A percentile compares a stretch with the other conserved stretches of the same genome.
Evolutionary conservation across 1,140 invertebrate genomes (phyloP).

Genomic region (Bombus huntii): DNA sequence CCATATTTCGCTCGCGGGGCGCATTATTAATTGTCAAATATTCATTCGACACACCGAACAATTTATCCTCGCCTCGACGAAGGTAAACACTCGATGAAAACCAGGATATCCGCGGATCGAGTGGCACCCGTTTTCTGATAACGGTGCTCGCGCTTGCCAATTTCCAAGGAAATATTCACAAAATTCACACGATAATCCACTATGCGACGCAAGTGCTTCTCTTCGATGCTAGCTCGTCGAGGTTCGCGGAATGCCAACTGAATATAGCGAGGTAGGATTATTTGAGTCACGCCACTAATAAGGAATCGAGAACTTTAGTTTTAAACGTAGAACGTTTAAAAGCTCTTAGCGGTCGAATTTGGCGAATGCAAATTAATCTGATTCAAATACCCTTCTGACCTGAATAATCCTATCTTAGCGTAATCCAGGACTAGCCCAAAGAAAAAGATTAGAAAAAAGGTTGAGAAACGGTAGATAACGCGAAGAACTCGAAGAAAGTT

Average conservation of each 20-base stretch:
- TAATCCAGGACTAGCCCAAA: not conserved
- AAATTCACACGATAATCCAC: not conserved
- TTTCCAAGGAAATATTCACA: slow-evolving; percentile 19
- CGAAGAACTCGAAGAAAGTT: not conserved
- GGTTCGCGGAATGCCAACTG: not conserved
- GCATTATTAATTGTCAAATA: slow-evolving; percentile 51
- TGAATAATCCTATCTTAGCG: not conserved
- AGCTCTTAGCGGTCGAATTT: too few relatives aligned
- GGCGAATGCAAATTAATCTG: too few relatives aligned
- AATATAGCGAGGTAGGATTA: not conserved
- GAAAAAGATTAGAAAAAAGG: not conserved
- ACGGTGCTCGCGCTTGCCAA: slow-evolving; percentile 34
- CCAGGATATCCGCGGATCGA: not conserved
- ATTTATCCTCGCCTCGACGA: slow-evolving; percentile 17
- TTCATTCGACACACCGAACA: slow-evolving; percentile 45
- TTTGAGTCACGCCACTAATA: not conserved
- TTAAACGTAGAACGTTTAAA: too few relatives aligned
- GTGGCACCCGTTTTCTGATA: slow-evolving; percentile 1
- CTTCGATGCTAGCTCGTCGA: not conserved
- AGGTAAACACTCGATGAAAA: slow-evolving; percentile 45
- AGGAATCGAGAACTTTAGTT: too few relatives aligned
- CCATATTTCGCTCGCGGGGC: not conserved
- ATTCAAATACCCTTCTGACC: not conserved
- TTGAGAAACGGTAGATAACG: not conserved
- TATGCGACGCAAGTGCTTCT: not conserved